phyloP scores from a whole-genome alignment of 2,888 invertebrate species.

The Archaeoteleia sp. region DNA sequence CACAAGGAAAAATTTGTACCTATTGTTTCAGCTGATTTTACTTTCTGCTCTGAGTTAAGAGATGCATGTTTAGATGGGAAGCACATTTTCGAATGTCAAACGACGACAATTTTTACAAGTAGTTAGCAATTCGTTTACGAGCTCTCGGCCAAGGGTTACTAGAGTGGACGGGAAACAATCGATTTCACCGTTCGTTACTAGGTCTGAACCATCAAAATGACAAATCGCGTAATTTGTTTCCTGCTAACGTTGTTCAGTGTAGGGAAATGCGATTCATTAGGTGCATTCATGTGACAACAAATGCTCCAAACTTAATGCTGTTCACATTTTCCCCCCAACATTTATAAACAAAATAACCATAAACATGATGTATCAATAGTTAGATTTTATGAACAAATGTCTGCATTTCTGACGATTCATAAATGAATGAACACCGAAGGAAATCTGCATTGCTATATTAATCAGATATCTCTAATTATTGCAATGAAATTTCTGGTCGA shows the following conservation, averaged over 20 bases:
- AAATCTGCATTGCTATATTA: too few relatives aligned
- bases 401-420: too few relatives aligned
- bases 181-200: constrained; percentile 23
- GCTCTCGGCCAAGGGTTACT: constrained; percentile 21
- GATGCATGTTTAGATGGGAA: background rate
- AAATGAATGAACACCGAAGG: too few relatives aligned
- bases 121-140: constrained; percentile 27
- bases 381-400: too few relatives aligned
- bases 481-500: too few relatives aligned
- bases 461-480: too few relatives aligned
- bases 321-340: background rate
- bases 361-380: too few relatives aligned
- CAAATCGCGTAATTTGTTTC: constrained; percentile 28
- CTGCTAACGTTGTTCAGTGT: constrained; percentile 16
- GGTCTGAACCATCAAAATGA: constrained; percentile 21
- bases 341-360: background rate
- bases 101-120: constrained; percentile 13
- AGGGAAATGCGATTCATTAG: constrained; percentile 21
- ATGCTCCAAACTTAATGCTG: constrained; percentile 10
- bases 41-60: background rate
- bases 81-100: constrained; percentile 9
- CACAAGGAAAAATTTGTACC: too few relatives aligned
- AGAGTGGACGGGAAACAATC: constrained; percentile 31
- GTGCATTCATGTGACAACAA: constrained; percentile 15
- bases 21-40: too few relatives aligned